Base-by-base conservation (phyloP, 2,797 vertebrate genomes). In the Ibycter americanus region DNA sequence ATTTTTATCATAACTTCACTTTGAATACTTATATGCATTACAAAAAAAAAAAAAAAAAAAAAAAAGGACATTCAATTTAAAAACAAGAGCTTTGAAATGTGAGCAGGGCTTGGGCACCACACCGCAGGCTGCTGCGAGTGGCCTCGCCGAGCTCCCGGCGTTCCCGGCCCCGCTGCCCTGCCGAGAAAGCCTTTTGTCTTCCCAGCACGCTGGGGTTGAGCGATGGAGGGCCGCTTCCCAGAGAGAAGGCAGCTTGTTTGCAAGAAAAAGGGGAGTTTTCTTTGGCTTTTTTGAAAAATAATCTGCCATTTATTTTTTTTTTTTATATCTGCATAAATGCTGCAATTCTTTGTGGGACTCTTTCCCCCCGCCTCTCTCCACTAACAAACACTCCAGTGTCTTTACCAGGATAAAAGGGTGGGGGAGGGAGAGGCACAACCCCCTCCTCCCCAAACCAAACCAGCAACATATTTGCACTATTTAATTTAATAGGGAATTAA, bases 401-500 rank as follows among this genome's bases (percentile, higher is more conserved):
- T 93, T 85, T 70, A 54, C 68, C 31, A 55, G 72, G 78, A 96
- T 87, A 78, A 95, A 96, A 87, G 67, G 44, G 12, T 72, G 73
- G 73, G 46, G 85, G 83, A 83, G 52, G 81, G 89, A 83, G 42
- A 91, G 68, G 47, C 32, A 46, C 71, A 67, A 14, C 61, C 51
- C 51, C 55, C 58, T 93, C 70, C 86, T 90, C 55, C 70, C 73
- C 66, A 86, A 54, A 83, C 80, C 11, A 1, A 93, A 87, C 83
- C 73, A 42, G 70, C 90, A 91, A 84, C 83, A 88, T 89, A 90
- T 95, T 97, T 96, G 84, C 65, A 40, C 84, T 87, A 80, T 88
- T 91, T 94, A 95, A 96, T 96, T 96, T 96, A 92, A 90, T 93
- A 91, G 92, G 80, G 90, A 93, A 94, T 96, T 96, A 97, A 97